Evolutionary conservation across 53 echinoderm and acorn worm species (phyloP).

Genomic region (Astropecten irregularis): DNA sequence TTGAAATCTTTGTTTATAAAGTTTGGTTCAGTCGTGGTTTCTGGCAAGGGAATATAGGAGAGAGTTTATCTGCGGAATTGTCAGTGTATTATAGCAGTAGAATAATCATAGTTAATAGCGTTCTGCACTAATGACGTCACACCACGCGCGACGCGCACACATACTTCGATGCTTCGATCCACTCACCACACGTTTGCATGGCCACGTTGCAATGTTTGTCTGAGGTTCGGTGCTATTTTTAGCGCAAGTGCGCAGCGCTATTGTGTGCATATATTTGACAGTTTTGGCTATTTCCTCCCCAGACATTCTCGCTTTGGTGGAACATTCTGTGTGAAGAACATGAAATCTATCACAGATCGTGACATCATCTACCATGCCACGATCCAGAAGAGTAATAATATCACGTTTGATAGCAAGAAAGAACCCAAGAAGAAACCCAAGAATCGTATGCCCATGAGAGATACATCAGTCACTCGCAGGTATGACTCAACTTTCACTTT

Average conservation of each 20-base stretch:
- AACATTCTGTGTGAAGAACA: slow-evolving; percentile 87
- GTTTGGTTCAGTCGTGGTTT: neutral
- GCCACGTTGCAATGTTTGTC: no score
- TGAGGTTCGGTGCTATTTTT: no score
- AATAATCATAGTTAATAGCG: no score
- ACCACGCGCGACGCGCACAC: no score
- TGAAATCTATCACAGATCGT: slow-evolving; percentile 92
- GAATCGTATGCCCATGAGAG: slow-evolving; percentile 90
- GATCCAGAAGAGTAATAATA: slow-evolving; percentile 69
- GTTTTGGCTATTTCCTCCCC: no score
- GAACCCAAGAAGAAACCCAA: slow-evolving; percentile 81
- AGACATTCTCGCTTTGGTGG: slow-evolving; percentile 97
- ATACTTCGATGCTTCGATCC: no score
- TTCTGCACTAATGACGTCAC: no score
- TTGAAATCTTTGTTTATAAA: neutral
- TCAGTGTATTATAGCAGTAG: no score
- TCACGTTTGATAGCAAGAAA: slow-evolving; percentile 88
- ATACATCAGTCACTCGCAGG: slow-evolving; percentile 65
- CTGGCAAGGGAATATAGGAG: neutral
- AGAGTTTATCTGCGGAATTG: no score
- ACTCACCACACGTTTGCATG: no score
- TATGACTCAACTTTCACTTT: neutral
- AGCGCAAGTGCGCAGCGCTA: no score
- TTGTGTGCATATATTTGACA: no score
- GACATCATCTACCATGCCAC: slow-evolving; percentile 91